phyloP scores from a whole-genome alignment of 2,888 invertebrate genomes.

The Falcaria lacertinaria region DNA sequence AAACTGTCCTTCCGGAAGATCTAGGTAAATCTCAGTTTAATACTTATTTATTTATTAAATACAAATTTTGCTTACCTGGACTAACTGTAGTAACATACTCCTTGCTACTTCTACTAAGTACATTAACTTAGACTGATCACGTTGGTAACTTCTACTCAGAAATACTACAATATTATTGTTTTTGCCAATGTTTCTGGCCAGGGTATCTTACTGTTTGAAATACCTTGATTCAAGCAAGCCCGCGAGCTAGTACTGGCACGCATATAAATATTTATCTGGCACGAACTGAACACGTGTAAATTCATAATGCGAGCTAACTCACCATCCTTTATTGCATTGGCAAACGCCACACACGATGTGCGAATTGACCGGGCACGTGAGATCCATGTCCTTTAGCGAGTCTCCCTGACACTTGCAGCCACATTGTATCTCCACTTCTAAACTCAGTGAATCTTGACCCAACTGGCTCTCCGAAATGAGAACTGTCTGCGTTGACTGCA shows the following conservation, averaged over 20 bases:
- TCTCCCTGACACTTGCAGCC: conserved; percentile 83
- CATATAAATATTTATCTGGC: neutral
- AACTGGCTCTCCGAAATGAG: conserved; percentile 88
- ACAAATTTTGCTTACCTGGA: no score
- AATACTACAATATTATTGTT: neutral
- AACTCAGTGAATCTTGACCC: conserved; percentile 82
- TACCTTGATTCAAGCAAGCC: neutral
- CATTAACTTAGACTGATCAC: neutral
- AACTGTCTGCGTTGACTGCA: conserved; percentile 67
- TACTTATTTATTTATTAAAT: no score
- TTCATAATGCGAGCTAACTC: conserved; percentile 16
- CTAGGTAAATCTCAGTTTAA: no score
- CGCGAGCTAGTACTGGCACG: neutral
- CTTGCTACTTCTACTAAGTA: neutral
- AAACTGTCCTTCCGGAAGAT: no score
- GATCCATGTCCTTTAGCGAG: conserved; percentile 37
- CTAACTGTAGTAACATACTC: neutral
- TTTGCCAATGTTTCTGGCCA: neutral
- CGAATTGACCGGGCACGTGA: conserved; percentile 72
- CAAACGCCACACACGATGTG: conserved; percentile 83
- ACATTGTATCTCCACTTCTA: conserved; percentile 87
- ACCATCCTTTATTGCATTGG: conserved; percentile 82
- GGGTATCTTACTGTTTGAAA: neutral
- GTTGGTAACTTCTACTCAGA: neutral
- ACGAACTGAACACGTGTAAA: conserved; percentile 4